Base-by-base conservation (phyloP, 2,797 vertebrate species). In the Ambastaia sidthimunki region DNA sequence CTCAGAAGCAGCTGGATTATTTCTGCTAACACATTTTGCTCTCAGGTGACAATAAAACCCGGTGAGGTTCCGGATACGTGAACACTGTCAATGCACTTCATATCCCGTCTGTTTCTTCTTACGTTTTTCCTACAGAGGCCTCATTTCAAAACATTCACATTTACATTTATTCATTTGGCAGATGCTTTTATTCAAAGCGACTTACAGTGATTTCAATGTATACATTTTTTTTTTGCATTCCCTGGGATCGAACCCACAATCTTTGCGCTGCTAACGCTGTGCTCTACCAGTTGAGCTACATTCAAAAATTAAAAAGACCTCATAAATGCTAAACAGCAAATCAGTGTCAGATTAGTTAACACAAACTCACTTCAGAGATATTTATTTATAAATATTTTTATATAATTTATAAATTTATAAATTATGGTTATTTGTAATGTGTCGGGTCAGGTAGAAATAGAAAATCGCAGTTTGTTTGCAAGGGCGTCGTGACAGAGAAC, bases 41-140 rank as follows among this genome's bases (percentile, higher is more conserved):
- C 50, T 85, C 84, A 74, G 44, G 28, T 82, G 66, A 28, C 80
- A 44, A 25, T 50, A 68, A 50, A 52, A 80, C 34, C 23, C 28
- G 18, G n/a, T 34, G 12, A 68, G 47, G 4, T 55, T 67, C n/a
- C 52, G 41, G 47, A 57, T 69, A 18, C 4, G 23, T 41, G 1
- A 71, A 63, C 48, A n/a, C 4, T 4, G 19, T 50, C 23, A 50
- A 50, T 31, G 34, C n/a, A 50, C 44, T 44, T 23, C 37, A 60
- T 37, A n/a, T 2, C 21, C 19, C 41, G 25, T 37, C 16, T n/a
- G 48, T 6, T n/a, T 57, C n/a, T n/a, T 15, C 16, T 66, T 23
- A 28, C 2, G 2, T 48, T 31, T 11, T 44, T 7, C 41, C 41
- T 11, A n/a, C 18, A 37, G 4, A 54, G 28, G 47, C 2, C 15